Base-by-base conservation (phyloP, 2,888 invertebrate species). In the Lacanobia oleracea region DNA sequence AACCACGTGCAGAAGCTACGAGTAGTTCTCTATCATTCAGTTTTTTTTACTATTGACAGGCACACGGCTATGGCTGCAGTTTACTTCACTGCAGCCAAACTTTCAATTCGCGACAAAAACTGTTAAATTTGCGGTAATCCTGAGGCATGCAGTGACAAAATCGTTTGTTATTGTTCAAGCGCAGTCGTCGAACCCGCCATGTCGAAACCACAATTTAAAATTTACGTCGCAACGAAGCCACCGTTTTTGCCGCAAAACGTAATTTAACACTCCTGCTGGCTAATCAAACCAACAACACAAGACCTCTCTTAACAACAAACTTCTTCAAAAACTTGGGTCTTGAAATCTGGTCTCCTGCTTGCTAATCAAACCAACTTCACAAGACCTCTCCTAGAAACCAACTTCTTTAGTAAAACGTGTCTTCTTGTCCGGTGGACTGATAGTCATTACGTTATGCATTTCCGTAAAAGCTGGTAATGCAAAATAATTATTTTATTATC, bases 231-330 rank as follows among this genome's bases (percentile, higher is more conserved):
- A 88, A 83, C 84, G 76, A 84, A 88, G 86, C 85, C 88, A 84
- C 86, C 68, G 87, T 90, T 93, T 92, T 90, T 90, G 90, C 88
- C 83, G 76, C 88, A 86, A 85, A 87, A 85, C 86, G 89, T 91
- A 92, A 93, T 90, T 90, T 87, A 82, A 92, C 88, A 87, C 88
- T 84, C 82, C 84, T 85, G 86, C 82, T 80, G 78, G 72, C 66
- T 88, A 90, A 90, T 87, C 80, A 85, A 88, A 88, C 90, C 89
- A 90, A 61, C 21, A 14, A 40, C 48, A 40, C 45, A 23, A 77
- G 79, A 87, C 45, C 83, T 67, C 53, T 70, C 45, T 37, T 33
- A 14, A 2, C 8, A 62, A 71, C 7, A 54, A 50, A 72, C 18
- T 69, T 53, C 4, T 56, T 51, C 2, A 10, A 14, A 2, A 59